These are phyloP conservation scores for Bugulina stolonifera DNA, from an alignment of 2,888 invertebrate species.

Conservation along the genomic window DNA sequence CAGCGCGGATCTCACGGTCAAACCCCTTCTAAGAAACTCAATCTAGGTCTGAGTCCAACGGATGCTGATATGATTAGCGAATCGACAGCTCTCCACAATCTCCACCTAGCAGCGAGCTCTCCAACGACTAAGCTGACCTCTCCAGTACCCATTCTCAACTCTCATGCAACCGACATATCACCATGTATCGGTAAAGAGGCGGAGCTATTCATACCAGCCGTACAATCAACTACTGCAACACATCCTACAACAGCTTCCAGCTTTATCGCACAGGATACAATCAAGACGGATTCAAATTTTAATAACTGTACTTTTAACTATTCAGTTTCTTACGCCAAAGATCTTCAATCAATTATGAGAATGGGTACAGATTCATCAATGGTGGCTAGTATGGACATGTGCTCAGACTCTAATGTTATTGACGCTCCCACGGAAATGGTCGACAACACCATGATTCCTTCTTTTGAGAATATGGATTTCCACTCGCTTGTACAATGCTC, in stretches of 20 bases:
- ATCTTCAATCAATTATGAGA: background rate
- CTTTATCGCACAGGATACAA: background rate
- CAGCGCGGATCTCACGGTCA: background rate
- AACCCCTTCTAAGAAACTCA: background rate
- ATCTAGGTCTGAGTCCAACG: background rate
- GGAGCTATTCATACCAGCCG: background rate
- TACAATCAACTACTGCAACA: background rate
- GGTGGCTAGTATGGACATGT: background rate
- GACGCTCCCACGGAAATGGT: background rate
- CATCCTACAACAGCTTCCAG: background rate
- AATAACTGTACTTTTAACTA: background rate
- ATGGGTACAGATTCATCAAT: background rate
- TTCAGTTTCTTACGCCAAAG: background rate
- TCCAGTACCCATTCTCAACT: background rate
- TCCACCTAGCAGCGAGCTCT: background rate
- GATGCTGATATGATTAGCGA: background rate
- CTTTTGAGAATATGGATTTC: conserved; percentile 17
- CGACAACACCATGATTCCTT: conserved; percentile 7
- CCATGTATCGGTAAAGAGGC: background rate
- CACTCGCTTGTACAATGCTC: conserved; percentile 24
- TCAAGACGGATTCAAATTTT: background rate
- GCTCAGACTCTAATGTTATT: background rate
- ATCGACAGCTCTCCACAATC: conserved; percentile 7
- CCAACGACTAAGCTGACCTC: background rate
- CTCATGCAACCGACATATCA: no score